Evolutionary conservation across 2,888 invertebrate species (phyloP), one percentile per base, ranked within the genome.

Genomic region (Imbricaverruca yamaguchii): DNA sequence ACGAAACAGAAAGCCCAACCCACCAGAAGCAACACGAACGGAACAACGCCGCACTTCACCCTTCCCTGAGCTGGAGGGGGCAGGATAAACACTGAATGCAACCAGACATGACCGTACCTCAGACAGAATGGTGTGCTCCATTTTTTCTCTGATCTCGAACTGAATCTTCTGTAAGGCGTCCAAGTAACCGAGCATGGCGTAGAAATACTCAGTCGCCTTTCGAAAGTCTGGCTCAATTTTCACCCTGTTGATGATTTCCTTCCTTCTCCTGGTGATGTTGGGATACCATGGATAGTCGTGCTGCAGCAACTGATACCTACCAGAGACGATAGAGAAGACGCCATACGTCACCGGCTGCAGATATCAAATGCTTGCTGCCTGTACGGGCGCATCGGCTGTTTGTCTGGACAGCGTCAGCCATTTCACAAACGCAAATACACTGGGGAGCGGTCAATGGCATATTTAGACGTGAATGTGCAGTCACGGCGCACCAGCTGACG

Each of bases 91-190:
- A 39, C 39, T 39, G 39, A 39, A 39, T 39, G 39, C 39, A 39
- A 39, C 39, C 39, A 39, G 39, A 39, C 39, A 39, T 39, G 4
- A 39, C 39, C 59, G 11, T 23, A 79, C 79, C 79, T 79, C 79
- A 4, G 79, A 79, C 23, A 79, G 21, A 15, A 79, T 79, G 13
- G 79, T 79, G 15, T 79, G 23, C 23, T 79, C 79, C 13, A 79
- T 79, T 21, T 59, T 56, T 23, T 57, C 79, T 79, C 79, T n/a
- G 57, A 79, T 79, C 15, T 79, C 79, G 15, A 57, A 79, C 18
- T 79, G 79, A 39, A 79, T 79, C 25, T 79, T 79, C 79, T 79
- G 79, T 23, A 79, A 12, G 6, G 57, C n/a, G 57, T 79, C 79
- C 25, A 79, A 13, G 23, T 79, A 79, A 3, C 79, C 79, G 23